Conservation (phyloP, 2,888 invertebrate genomes). For the Macroteleia sp. region DNA sequence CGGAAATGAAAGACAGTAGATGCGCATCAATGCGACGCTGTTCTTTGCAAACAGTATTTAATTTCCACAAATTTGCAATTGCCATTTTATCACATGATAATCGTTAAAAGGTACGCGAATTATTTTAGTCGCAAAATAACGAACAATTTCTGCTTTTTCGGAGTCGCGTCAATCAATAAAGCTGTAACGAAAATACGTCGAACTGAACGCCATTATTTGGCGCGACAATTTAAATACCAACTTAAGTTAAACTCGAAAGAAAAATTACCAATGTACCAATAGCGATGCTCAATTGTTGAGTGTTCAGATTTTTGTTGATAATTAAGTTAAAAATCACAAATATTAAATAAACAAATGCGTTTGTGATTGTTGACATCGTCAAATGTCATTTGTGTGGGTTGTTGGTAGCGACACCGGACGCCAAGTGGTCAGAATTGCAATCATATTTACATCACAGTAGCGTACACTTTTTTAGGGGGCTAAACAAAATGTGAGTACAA, state of each 20-base stretch:
- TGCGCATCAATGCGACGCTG: not conserved
- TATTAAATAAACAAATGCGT: no score
- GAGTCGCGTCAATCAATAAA: conserved; percentile 7
- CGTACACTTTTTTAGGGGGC: not conserved
- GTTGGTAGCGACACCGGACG: conserved; percentile 43
- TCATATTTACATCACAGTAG: conserved; percentile 13
- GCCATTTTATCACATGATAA: not conserved
- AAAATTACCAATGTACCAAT: no score
- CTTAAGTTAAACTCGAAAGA: no score
- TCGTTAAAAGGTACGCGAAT: not conserved
- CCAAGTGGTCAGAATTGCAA: not conserved
- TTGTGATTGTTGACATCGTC: conserved; percentile 33
- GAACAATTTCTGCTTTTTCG: conserved; percentile 6
- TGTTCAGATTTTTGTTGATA: not conserved
- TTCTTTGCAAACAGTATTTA: not conserved
- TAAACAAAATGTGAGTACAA: not conserved
- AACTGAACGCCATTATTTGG: conserved; percentile 27
- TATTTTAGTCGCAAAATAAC: not conserved
- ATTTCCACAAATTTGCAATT: not conserved
- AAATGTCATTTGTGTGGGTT: conserved; percentile 20
- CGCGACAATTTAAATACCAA: conserved; percentile 3
- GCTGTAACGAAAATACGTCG: not conserved
- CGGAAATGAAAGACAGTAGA: conserved; percentile 16
- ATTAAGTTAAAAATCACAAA: no score
- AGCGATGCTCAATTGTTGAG: not conserved